A percentile compares a stretch with the other conserved stretches of the same genome.
Evolutionary conservation across 2,888 invertebrate species (phyloP).

Genomic region (Strigamia transsilvanica): DNA sequence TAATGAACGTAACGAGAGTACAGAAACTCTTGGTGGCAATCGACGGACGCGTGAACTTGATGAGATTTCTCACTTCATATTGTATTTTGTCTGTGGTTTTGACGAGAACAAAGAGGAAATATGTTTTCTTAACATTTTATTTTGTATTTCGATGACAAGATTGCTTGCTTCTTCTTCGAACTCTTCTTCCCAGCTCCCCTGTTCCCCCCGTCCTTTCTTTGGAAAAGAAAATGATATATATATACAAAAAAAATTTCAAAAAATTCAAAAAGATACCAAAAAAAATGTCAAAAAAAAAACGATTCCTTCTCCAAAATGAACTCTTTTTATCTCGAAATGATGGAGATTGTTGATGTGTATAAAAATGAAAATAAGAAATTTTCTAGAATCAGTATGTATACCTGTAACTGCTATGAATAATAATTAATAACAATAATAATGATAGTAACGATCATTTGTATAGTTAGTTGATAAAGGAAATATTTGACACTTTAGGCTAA

Average conservation of each 20-base stretch:
- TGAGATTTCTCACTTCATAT: conserved; percentile 53
- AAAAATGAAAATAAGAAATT: conserved; percentile 35
- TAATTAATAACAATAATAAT: conserved; percentile 9
- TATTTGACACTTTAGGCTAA: conserved; percentile 38
- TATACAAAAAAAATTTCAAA: too few relatives aligned
- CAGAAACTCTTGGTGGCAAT: neutral
- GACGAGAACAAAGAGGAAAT: conserved; percentile 52
- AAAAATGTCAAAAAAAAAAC: neutral
- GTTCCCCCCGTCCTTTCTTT: neutral
- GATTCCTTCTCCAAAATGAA: neutral
- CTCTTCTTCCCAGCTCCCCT: conserved; percentile 13
- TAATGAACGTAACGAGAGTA: neutral
- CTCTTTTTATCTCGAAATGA: conserved; percentile 33
- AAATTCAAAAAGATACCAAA: neutral
- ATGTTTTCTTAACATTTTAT: conserved; percentile 54
- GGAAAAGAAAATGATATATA: neutral
- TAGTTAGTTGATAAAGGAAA: conserved; percentile 28
- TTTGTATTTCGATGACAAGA: conserved; percentile 52
- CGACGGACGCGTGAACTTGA: conserved; percentile 11
- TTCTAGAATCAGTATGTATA: conserved; percentile 44
- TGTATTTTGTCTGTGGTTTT: conserved; percentile 55
- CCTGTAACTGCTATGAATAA: conserved; percentile 40
- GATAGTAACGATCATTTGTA: conserved; percentile 24
- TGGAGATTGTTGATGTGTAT: conserved; percentile 38
- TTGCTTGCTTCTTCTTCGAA: conserved; percentile 7